These are phyloP conservation scores for Sisyra nigra DNA, from an alignment of 2,888 invertebrate species.

Conservation along the genomic window DNA sequence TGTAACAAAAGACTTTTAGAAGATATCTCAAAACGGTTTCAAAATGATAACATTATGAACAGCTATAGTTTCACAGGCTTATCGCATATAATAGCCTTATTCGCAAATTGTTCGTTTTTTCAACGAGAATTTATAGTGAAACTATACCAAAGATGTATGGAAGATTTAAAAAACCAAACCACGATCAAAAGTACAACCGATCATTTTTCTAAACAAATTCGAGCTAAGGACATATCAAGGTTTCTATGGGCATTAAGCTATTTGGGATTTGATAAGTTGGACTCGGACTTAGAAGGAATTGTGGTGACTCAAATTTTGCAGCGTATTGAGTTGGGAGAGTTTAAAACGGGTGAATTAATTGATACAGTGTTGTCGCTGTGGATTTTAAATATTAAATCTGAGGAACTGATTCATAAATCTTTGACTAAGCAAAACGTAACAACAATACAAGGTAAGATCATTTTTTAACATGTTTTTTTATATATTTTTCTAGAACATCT, in stretches of 20 bases:
- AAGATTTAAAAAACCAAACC: conserved; percentile 15
- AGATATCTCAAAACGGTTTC: conserved; percentile 23
- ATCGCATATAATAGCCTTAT: conserved; percentile 27
- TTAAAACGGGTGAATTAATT: conserved; percentile 2
- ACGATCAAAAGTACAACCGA: conserved; percentile 13
- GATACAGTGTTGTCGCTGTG: conserved; percentile 6
- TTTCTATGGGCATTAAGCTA: conserved; percentile 27
- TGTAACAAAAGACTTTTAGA: conserved; percentile 23
- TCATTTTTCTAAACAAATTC: conserved; percentile 16
- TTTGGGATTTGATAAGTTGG: conserved; percentile 19
- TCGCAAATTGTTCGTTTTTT: conserved; percentile 24
- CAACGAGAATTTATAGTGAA: conserved; percentile 13
- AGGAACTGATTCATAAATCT: neutral
- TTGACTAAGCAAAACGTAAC: neutral
- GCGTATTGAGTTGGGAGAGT: neutral
- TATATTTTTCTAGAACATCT: no score
- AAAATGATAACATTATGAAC: conserved; percentile 22
- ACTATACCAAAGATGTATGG: conserved; percentile 14
- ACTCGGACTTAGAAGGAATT: conserved; percentile 16
- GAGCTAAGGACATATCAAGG: conserved; percentile 28
- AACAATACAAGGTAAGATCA: conserved; percentile 5
- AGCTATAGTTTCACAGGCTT: conserved; percentile 22
- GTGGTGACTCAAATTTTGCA: conserved; percentile 17
- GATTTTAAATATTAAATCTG: conserved; percentile 5
- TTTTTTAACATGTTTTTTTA: neutral